These are phyloP conservation scores for Lysiphlebus fabarum DNA, from an alignment of 1,140 invertebrate species.

Conservation along the genomic window DNA sequence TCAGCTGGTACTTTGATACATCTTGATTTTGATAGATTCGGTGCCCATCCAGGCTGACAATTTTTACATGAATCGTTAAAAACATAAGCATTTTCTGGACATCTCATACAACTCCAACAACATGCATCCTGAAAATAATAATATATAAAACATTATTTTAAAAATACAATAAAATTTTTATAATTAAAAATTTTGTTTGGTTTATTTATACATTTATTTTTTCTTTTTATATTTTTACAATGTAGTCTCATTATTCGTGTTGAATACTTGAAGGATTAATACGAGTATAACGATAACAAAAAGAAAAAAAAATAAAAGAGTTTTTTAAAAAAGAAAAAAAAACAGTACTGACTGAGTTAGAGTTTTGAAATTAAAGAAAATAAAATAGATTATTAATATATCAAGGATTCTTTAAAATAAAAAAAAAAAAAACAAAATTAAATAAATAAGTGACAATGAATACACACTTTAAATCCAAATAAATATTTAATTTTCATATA, in stretches of 20 bases:
- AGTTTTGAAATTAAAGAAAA: neutral
- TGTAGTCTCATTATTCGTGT: too few species aligned
- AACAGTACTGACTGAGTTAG: neutral
- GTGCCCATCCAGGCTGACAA: conserved; percentile 59
- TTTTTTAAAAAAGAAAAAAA: neutral
- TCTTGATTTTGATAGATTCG: conserved; percentile 52
- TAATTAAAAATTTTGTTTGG: neutral
- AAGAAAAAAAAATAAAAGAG: neutral
- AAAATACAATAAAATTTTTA: too few species aligned
- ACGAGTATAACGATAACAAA: neutral
- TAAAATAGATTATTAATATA: too few species aligned
- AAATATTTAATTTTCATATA: too few species aligned
- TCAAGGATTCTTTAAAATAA: too few species aligned
- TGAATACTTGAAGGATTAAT: neutral
- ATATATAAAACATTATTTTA: too few species aligned
- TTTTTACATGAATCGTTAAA: conserved; percentile 61
- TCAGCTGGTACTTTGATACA: conserved; percentile 58
- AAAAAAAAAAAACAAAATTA: too few species aligned
- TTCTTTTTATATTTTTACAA: neutral
- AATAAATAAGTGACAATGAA: too few species aligned
- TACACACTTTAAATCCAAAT: too few species aligned
- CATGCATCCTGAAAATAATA: conserved; percentile 57
- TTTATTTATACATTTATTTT: neutral
- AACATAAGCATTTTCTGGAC: conserved; percentile 59
- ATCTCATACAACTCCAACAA: conserved; percentile 67